Conservation (phyloP, 2,113 vertebrate species). For the Callionymus lyra region DNA sequence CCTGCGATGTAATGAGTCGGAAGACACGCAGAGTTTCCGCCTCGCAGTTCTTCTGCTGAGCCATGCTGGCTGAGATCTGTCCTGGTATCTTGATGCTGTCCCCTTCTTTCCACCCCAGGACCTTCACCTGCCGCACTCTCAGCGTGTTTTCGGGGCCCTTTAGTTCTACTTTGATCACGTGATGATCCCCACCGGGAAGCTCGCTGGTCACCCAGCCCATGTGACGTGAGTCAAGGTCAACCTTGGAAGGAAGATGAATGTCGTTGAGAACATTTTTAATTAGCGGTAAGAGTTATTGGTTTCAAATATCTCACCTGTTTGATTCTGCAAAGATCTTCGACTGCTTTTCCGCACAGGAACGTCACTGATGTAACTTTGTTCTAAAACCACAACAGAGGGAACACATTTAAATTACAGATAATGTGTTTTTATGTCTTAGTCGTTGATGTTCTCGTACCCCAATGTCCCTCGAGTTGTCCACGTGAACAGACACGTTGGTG, state of each 20-base stretch:
- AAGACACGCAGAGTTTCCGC: constrained; percentile 92
- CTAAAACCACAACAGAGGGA: constrained; percentile 51
- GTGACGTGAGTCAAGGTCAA: constrained; percentile 93
- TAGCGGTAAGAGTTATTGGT: background rate
- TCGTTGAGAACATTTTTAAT: background rate
- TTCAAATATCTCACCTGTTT: constrained; percentile 77
- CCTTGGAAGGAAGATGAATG: constrained; percentile 52
- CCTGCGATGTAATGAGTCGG: constrained; percentile 96
- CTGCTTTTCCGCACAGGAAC: constrained; percentile 88
- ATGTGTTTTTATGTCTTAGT: too few species aligned
- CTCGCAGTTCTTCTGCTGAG: constrained; percentile 97
- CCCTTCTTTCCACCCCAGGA: constrained; percentile 95
- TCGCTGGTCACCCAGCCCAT: constrained; percentile 98
- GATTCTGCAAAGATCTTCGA: constrained; percentile 96
- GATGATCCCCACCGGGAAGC: constrained; percentile 89
- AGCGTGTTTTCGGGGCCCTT: constrained; percentile 97
- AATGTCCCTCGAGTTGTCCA: constrained; percentile 97
- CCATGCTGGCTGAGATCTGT: constrained; percentile 90
- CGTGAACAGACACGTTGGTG: constrained; percentile 86
- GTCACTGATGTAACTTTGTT: constrained; percentile 98
- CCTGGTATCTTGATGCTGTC: constrained; percentile 94
- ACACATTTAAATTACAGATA: background rate
- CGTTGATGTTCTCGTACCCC: constrained; percentile 85
- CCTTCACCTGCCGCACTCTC: constrained; percentile 95
- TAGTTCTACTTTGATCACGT: constrained; percentile 94